Evolutionary conservation across 1,140 invertebrate species (phyloP), one percentile per base, ranked within the genome.

Genomic region (Mycetomoellerius zeteki): DNA sequence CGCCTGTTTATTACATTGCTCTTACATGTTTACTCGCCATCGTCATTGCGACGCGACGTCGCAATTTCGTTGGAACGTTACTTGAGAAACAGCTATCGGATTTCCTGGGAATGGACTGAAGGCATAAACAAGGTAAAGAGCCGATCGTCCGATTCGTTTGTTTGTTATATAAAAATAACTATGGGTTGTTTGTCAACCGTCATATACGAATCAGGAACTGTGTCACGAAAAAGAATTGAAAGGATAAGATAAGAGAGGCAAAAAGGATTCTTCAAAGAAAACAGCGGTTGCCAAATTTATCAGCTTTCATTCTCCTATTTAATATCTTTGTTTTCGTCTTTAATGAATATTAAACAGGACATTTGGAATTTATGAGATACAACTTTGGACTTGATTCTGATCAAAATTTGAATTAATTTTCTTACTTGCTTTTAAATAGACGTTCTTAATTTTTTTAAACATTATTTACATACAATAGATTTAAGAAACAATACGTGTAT

Each of bases 141-240:
- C 69, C 64, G 52, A 87, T 87, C 80, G 80, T 82, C 60, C 85
- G 80, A 73, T 60, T 84, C 76, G 77, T 54, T 82, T 78, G 86
- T 90, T 90, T 88, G 81, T 65, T 56, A 67, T 87, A 60, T 78
- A 78, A 88, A 43, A 90, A 90, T 82, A 90, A 90, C 64, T 56
- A 56, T 30, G 24, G 43, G 50, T 64, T 85, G 88, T 87, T 89
- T 82, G 89, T 92, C 90, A 72, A 84, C 37, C 77, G 37, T 89
- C 80, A 76, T 72, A 80, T 78, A 77, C 47, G 47, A 21, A 75
- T 75, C 50, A 65, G 52, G 43, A 77, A 88, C 50, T 86, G 80
- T 58, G 69, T 73, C 50, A 50, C 33, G 24, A 75, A 58, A 56
- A 71, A 75, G 43, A 76, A 69, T 67, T 54, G 43, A 37, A 50